Conservation (phyloP, 2,113 vertebrate species). For the Eonycteris spelaea region DNA sequence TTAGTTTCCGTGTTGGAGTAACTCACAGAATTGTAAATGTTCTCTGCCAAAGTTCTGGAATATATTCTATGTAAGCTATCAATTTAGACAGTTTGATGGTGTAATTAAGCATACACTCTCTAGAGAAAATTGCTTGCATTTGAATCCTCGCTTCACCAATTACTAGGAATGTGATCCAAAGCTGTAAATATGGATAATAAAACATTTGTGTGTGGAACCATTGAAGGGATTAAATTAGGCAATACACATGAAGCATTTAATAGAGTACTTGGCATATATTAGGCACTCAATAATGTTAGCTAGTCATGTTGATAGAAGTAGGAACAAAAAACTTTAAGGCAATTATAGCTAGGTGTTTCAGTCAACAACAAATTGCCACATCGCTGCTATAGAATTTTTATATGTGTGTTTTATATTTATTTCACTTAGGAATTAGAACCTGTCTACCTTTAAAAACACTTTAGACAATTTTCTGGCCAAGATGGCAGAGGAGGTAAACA, state of each 20-base stretch:
- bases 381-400: fast-evolving
- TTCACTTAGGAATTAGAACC: neutral
- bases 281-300: neutral
- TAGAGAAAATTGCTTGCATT: neutral
- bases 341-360: neutral
- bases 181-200: neutral
- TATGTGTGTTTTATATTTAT: neutral
- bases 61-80: neutral
- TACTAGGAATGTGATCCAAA: neutral
- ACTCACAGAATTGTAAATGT: neutral
- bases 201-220: neutral
- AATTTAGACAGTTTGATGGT: neutral
- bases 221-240: neutral
- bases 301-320: neutral
- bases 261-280: neutral
- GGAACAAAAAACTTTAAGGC: neutral
- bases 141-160: neutral
- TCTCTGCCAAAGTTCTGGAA: neutral
- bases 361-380: neutral
- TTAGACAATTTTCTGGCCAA: neutral
- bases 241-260: neutral
- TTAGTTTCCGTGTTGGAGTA: neutral
- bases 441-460: neutral
- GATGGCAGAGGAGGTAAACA: no score
- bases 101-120: neutral